Evolutionary conservation across 2,888 invertebrate genomes (phyloP), one percentile per base, ranked within the genome.

Genomic region (Macaria liturata): DNA sequence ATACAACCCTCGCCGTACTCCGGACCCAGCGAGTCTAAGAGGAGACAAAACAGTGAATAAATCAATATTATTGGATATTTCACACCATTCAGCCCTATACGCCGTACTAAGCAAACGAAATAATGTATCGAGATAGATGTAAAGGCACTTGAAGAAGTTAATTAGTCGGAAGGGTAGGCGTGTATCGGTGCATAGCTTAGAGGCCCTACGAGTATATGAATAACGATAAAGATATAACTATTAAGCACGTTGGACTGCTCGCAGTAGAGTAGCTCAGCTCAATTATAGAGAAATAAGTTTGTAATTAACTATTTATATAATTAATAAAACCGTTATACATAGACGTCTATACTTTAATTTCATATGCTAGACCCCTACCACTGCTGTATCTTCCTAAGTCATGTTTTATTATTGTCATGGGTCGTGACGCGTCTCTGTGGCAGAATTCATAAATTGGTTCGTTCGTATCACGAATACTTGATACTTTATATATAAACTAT

Each of bases 1-100:
- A 98, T 97, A 69, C 96, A 96, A 49, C 97, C 96, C 89, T 99
- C 98, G 1, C 98, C 97, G 76, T 97, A 98, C 79, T 97, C 96
- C 0, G 94, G 92, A 0, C 98, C 98, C 32, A 98, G 88, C 0
- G 97, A 97, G 88, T 97, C 97, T 94, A 69, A 37, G 80, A 74
- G 34, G 34, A 7, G 7, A 3, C 34, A 37, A 7, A 7, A 6
- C 7, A 37, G 34, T 6, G 34, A 6, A 37, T 37, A 4, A 37
- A 37, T 37, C 1, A 1, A 37, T 7, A 37, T 20, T 20, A 20
- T 20, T 20, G 20, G 20, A 20, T 2, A 20, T 20, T 20, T 20
- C 20, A 20, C 2, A 20, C 20, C 20, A 20, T 20, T 2, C 2
- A 20, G 20, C 20, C 2, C 20, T 20, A 20, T 20, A 20, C 20